Conservation (phyloP, 2,888 invertebrate species). For the Polydesmus complanatus region DNA sequence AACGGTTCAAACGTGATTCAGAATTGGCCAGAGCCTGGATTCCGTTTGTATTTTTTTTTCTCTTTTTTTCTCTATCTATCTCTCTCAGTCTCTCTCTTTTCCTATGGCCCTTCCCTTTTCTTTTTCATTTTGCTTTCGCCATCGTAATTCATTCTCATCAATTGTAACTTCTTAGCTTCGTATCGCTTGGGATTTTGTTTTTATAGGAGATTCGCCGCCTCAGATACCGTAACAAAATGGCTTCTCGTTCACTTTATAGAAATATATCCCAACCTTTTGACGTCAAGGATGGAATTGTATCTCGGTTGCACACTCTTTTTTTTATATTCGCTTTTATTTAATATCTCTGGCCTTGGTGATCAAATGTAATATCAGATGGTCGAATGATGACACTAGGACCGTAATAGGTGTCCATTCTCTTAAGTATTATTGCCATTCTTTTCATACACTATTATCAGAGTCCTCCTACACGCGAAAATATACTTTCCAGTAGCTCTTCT, state of each 20-base stretch:
- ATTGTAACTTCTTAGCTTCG: background rate
- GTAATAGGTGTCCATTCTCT: too few relatives aligned
- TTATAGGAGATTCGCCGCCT: background rate
- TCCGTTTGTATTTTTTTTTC: too few relatives aligned
- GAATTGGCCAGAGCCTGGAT: background rate
- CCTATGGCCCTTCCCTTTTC: background rate
- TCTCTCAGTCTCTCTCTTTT: too few relatives aligned
- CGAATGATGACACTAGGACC: background rate
- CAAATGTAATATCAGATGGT: background rate
- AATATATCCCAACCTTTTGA: background rate
- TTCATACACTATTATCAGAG: too few relatives aligned
- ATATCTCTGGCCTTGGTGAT: too few relatives aligned
- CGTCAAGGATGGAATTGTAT: background rate
- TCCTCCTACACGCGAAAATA: too few relatives aligned
- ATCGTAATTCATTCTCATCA: background rate
- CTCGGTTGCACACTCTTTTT: background rate
- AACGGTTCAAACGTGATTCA: background rate
- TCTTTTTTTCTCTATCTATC: too few relatives aligned
- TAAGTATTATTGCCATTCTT: background rate
- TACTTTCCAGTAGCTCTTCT: too few relatives aligned
- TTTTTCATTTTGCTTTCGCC: background rate
- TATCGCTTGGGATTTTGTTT: background rate
- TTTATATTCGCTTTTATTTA: background rate
- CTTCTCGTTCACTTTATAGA: background rate
- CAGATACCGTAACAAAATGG: background rate